phyloP scores from a whole-genome alignment of 2,888 invertebrate species.

The Acanthoscelides obtectus region DNA sequence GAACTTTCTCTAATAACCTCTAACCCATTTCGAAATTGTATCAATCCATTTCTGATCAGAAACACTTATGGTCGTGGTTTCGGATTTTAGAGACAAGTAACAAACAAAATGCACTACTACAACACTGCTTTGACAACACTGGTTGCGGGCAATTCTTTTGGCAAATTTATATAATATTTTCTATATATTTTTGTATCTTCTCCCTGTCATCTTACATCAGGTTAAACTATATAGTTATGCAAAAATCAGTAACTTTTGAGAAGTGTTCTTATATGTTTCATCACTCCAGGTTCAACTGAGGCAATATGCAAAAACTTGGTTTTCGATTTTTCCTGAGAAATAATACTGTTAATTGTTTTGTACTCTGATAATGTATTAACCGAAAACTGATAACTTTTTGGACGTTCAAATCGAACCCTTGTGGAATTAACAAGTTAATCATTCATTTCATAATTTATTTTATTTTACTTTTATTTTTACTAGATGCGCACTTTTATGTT shows the following conservation, averaged over 20 bases:
- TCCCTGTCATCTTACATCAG: background rate
- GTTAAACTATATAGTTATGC: no score
- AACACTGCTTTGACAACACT: background rate
- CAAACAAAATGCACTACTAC: background rate
- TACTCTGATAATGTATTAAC: no score
- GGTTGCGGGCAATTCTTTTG: background rate
- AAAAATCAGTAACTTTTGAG: no score
- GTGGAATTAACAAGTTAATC: background rate
- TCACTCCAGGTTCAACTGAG: no score
- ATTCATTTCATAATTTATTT: background rate
- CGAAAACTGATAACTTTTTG: no score
- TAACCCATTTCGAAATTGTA: background rate
- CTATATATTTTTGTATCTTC: background rate
- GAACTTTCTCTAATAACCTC: slow-evolving; percentile 33
- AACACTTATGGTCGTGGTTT: background rate
- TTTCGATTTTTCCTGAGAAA: no score
- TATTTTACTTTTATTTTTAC: background rate
- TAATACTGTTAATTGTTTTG: no score
- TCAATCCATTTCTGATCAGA: background rate
- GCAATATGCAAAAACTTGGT: no score
- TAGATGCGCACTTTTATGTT: background rate
- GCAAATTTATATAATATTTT: background rate
- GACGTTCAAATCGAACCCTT: background rate
- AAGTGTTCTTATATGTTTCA: no score
- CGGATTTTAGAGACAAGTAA: background rate